Evolutionary conservation across 2,888 invertebrate genomes (phyloP), one percentile per base, ranked within the genome.

Genomic region (Meiosimyza platycephala): DNA sequence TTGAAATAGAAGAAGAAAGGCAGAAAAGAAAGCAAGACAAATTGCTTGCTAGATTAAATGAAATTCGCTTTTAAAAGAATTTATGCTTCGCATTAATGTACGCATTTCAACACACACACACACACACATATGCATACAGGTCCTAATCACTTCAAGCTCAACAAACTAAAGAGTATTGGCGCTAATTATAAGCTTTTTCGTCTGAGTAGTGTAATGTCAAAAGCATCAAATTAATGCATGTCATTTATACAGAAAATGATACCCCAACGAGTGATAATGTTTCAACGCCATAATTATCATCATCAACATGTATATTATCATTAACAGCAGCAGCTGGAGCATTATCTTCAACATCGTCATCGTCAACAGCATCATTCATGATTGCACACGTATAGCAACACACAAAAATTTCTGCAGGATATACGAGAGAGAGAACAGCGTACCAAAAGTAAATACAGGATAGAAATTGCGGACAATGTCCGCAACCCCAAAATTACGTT

Each of bases 211-310:
- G 9, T 6, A 9, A 40, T 40, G 9, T 28, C 57, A 28, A 57
- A 12, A 57, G 57, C 57, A 47, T 16, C 47, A 63, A 63, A 63
- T 63, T 63, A 63, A 63, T 63, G 63, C 16, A 48, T 47, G 47
- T n/a, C 63, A 63, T 63, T 63, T 47, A 18, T 63, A 16, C 40
- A 47, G 47, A 40, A 40, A 63, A 63, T 48, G 63, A 63, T 63
- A 18, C 63, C 63, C 63, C 15, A 57, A 57, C 28, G 57, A 57
- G 57, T 62, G 62, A 57, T 57, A 28, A 57, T 18, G 57, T 22
- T 28, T 28, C 28, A 12, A 28, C 57, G 15, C 18, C 63, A 47
- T 47, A 40, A 63, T 48, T 48, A 47, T n/a, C 15, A 16, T 63
- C 63, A 18, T 18, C 48, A 47, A 18, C 63, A 16, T 18, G 16